Conservation (phyloP, 2,113 vertebrate genomes). For the Oryzias curvinotus region DNA sequence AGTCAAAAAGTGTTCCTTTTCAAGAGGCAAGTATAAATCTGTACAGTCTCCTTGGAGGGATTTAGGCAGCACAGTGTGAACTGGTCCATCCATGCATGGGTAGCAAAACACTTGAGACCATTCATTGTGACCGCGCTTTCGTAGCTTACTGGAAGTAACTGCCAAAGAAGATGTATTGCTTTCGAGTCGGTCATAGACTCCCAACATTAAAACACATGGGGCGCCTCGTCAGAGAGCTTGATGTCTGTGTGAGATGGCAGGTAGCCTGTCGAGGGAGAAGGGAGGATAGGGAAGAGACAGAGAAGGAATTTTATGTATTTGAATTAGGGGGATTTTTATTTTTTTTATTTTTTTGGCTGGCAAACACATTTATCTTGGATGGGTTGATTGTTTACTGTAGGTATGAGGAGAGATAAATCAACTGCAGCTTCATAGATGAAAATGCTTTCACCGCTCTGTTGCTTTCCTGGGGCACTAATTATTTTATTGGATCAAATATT, state of each 20-base stretch:
- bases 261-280: conserved; percentile 70
- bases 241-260: conserved; percentile 77
- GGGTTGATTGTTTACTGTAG: conserved; percentile 62
- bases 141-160: conserved; percentile 74
- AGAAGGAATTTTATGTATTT: conserved; percentile 66
- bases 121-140: conserved; percentile 74
- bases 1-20: conserved; percentile 72
- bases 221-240: conserved; percentile 75
- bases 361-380: conserved; percentile 69
- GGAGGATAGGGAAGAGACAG: conserved; percentile 57
- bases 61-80: conserved; percentile 73
- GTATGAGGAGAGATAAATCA: conserved; percentile 64
- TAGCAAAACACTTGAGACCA: conserved; percentile 74
- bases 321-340: conserved; percentile 55
- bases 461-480: conserved; percentile 64
- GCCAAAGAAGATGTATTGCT: conserved; percentile 80
- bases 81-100: conserved; percentile 75
- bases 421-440: conserved; percentile 61
- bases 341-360: conserved; percentile 12
- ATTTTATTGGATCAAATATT: conserved; percentile 73
- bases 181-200: conserved; percentile 70
- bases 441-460: conserved; percentile 65
- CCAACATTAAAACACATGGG: conserved; percentile 78
- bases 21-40: conserved; percentile 73
- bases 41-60: conserved; percentile 73